These are phyloP conservation scores for Phortica variegata DNA, from an alignment of 1,140 invertebrate genomes.

Conservation along the genomic window DNA sequence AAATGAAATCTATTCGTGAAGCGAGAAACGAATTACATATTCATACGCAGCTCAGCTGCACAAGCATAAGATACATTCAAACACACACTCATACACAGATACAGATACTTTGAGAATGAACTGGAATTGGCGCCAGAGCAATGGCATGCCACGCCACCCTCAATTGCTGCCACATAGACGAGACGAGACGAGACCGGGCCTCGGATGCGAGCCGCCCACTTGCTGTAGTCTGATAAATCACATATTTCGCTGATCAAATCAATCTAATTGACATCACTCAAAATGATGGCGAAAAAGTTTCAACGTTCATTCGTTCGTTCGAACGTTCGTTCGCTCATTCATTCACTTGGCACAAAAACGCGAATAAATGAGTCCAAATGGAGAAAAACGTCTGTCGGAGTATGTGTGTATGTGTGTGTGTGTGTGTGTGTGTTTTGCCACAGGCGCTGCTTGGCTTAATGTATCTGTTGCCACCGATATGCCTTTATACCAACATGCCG, in stretches of 20 bases:
- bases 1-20: constrained; percentile 24
- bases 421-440: constrained; percentile 13
- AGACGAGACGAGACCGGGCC: neutral
- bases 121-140: no score
- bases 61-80: no score
- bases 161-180: neutral
- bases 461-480: constrained; percentile 30
- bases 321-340: neutral
- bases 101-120: no score
- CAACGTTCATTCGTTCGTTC: constrained; percentile 10
- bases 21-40: constrained; percentile 37
- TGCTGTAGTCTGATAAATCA: constrained; percentile 55
- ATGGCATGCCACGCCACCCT: neutral
- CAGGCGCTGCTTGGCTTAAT: constrained; percentile 35
- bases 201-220: constrained; percentile 30
- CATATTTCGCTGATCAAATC: constrained; percentile 58
- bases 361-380: constrained; percentile 46
- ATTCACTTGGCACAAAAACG: constrained; percentile 44
- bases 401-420: neutral
- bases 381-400: no score
- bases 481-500: constrained; percentile 14
- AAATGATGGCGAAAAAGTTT: constrained; percentile 56
- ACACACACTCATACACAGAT: no score
- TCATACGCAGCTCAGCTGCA: constrained; percentile 28
- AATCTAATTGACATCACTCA: constrained; percentile 58